These are phyloP conservation scores for Tamias sibiricus DNA, from an alignment of 2,113 vertebrate genomes.

Conservation along the genomic window DNA sequence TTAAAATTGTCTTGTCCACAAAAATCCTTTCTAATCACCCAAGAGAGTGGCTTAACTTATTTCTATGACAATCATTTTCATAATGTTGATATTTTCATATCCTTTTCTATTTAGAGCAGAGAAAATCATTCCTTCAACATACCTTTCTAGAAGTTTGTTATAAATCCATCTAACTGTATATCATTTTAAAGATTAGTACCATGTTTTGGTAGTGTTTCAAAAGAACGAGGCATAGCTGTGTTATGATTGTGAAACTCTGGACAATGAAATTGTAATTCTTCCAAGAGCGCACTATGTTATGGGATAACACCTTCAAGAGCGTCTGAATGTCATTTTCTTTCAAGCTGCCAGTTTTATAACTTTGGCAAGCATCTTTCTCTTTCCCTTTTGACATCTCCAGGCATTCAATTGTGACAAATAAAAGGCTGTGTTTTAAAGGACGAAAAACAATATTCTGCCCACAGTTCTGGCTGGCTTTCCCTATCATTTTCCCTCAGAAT, in stretches of 20 bases:
- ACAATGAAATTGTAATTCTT: not conserved
- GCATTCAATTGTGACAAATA: not conserved
- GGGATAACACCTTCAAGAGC: not conserved
- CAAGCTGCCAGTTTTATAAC: not conserved
- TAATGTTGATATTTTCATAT: not conserved
- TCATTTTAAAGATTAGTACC: not conserved
- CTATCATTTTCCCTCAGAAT: not conserved
- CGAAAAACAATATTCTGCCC: not conserved
- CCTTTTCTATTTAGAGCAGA: not conserved
- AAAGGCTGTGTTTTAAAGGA: not conserved
- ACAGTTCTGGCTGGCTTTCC: not conserved
- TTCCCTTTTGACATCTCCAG: not conserved
- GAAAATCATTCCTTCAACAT: not conserved
- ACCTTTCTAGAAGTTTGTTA: not conserved
- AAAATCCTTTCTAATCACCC: not conserved
- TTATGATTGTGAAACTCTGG: not conserved
- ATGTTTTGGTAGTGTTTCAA: constrained; percentile 8
- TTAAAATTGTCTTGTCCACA: not conserved
- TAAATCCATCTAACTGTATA: not conserved
- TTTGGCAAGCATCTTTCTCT: constrained; percentile 15
- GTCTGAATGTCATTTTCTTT: not conserved
- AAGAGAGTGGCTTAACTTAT: not conserved
- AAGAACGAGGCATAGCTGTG: constrained; percentile 14
- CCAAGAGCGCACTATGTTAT: not conserved
- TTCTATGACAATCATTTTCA: not conserved